phyloP scores from a whole-genome alignment of 2,797 vertebrate species.

The Falco naumanni region DNA sequence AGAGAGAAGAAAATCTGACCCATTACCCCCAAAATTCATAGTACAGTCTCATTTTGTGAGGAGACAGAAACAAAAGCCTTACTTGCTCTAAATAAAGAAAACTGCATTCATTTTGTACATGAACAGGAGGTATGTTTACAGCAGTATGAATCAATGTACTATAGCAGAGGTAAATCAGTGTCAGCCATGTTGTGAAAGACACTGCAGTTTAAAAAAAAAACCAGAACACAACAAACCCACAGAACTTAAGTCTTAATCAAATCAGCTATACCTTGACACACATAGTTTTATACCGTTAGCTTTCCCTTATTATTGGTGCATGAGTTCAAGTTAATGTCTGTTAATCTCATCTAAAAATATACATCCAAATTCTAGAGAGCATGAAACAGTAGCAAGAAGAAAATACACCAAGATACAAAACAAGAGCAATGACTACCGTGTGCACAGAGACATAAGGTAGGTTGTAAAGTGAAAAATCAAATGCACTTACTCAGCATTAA shows the following conservation, averaged over 20 bases:
- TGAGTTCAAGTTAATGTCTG: background rate
- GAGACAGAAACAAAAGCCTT: slow-evolving; percentile 26
- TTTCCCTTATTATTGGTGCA: background rate
- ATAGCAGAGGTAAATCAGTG: slow-evolving; percentile 20
- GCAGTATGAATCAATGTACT: slow-evolving; percentile 22
- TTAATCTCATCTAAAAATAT: slow-evolving; percentile 14
- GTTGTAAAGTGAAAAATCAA: slow-evolving; percentile 27
- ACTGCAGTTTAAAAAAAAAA: slow-evolving; percentile 35
- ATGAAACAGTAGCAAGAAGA: background rate
- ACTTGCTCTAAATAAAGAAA: slow-evolving; percentile 1
- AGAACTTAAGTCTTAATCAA: slow-evolving; percentile 20
- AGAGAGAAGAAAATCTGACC: background rate
- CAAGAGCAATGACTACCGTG: background rate
- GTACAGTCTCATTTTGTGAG: background rate
- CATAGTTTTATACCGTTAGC: background rate
- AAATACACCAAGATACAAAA: background rate
- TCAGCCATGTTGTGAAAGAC: slow-evolving; percentile 67
- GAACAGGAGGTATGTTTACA: slow-evolving; percentile 13
- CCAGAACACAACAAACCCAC: background rate
- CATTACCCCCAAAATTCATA: background rate
- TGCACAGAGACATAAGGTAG: background rate
- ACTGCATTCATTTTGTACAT: background rate
- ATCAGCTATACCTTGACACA: background rate
- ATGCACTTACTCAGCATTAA: slow-evolving; percentile 98
- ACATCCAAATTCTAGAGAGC: background rate